Evolutionary conservation across 2,888 invertebrate genomes (phyloP), one percentile per base, ranked within the genome.

Genomic region (Agonopterix heracliana): DNA sequence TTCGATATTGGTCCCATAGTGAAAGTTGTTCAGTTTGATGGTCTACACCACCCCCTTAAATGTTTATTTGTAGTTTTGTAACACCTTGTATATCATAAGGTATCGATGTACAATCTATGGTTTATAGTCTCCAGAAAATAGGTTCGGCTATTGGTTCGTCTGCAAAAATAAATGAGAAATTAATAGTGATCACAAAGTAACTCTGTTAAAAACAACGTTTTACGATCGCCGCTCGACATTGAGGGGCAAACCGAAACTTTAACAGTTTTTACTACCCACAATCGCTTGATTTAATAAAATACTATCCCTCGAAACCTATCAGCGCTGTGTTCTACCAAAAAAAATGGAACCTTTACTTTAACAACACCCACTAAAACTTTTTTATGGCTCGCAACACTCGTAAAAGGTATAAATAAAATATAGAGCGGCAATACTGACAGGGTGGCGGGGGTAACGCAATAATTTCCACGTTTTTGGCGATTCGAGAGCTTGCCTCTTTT

Each of bases 351-450:
- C 71, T 68, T 68, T 55, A 64, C 70, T 77, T 81, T 81, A 79
- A 81, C 77, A 79, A 71, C 80, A 70, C 73, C 73, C 72, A 77
- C 80, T 81, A 80, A 81, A 83, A 81, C 80, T 79, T 82, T 81
- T 82, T 82, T 83, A 82, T 74, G 66, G 75, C 66, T 75, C 70
- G 74, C 74, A 82, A 72, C 80, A 79, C 81, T 79, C 81, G 81
- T 81, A 81, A 83, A 82, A 75, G 78, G 75, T 80, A 78, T 81
- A 81, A 81, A 80, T 80, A 81, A 82, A 77, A 80, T 78, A 81
- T 78, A 78, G 72, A 76, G 68, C 67, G 74, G 78, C 69, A 74
- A 77, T 77, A 75, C 73, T 71, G 79, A 69, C 74, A 66, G 72
- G 70, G 68, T 55, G 61, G 63, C 66, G 43, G 26, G 34, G 72